Percentiles rank a stretch among this genome's conserved stretches.
Evolutionary conservation across 2,797 vertebrate genomes (phyloP).

Genomic region (Onychomys arenicola): DNA sequence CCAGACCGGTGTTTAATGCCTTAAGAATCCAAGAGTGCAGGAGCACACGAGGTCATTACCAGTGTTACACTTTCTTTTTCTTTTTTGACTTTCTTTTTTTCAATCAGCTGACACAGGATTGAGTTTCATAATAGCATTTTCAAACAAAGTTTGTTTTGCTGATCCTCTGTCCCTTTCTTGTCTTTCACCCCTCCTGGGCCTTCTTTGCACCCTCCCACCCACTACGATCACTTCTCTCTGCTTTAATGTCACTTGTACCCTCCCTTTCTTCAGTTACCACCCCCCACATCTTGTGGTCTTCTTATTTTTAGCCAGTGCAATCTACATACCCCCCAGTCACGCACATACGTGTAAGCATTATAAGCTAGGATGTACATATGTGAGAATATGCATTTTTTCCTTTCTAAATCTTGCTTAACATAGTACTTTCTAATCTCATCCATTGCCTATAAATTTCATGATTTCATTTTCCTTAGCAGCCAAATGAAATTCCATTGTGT

Average conservation of each 20-base stretch:
- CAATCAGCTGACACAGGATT: background rate
- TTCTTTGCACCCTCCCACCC: background rate
- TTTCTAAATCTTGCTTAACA: background rate
- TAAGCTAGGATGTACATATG: background rate
- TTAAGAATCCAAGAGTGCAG: background rate
- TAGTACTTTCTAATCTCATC: background rate
- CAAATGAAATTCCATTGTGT: background rate
- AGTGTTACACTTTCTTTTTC: background rate
- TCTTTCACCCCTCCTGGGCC: too few species aligned
- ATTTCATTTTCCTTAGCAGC: background rate
- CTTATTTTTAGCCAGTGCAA: background rate
- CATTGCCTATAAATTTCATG: background rate
- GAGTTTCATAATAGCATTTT: background rate
- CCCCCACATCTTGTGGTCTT: background rate
- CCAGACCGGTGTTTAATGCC: background rate
- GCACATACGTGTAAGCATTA: background rate
- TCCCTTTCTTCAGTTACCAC: background rate
- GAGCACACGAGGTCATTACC: background rate
- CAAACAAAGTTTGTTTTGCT: background rate
- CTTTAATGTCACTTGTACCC: background rate
- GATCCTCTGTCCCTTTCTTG: background rate
- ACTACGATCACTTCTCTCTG: too few species aligned
- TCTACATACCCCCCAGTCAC: background rate
- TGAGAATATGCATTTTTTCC: background rate
- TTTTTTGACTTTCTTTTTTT: background rate